phyloP scores from a whole-genome alignment of 2,888 invertebrate genomes.

The Odontocolon sp. region DNA sequence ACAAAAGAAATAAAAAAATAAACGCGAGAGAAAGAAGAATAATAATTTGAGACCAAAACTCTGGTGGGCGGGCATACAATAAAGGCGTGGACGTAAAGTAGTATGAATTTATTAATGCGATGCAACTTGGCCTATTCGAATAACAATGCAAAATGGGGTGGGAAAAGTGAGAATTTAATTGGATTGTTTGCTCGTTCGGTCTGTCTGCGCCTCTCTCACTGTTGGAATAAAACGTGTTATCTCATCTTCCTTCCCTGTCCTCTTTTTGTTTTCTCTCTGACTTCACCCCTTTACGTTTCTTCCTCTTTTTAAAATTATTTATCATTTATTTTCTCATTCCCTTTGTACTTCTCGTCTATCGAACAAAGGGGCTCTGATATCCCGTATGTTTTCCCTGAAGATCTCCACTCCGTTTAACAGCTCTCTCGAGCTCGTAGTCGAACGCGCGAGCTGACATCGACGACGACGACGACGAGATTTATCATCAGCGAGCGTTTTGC shows the following conservation, averaged over 20 bases:
- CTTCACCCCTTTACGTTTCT: not conserved
- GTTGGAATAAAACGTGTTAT: constrained; percentile 42
- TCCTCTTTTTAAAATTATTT: not conserved
- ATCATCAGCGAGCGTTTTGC: not conserved
- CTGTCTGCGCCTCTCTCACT: not conserved
- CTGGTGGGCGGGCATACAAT: not conserved
- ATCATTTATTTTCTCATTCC: not conserved
- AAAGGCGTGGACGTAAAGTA: constrained; percentile 47
- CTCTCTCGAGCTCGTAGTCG: not conserved
- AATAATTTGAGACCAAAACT: constrained; percentile 15
- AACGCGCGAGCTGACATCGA: not conserved
- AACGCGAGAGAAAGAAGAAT: constrained; percentile 4
- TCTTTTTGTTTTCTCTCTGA: not conserved
- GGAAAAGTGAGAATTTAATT: constrained; percentile 44
- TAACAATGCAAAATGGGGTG: constrained; percentile 62
- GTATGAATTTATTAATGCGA: constrained; percentile 73
- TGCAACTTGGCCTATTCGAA: constrained; percentile 70
- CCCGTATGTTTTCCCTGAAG: not conserved
- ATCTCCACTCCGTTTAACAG: no score
- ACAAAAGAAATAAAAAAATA: not conserved
- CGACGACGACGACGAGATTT: no score
- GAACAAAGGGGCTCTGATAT: not conserved
- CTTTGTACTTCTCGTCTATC: not conserved
- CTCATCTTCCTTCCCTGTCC: not conserved
- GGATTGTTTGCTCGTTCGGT: constrained; percentile 31